Conservation (phyloP, 64 coral and sea anemone species). For the Porites lutea region DNA sequence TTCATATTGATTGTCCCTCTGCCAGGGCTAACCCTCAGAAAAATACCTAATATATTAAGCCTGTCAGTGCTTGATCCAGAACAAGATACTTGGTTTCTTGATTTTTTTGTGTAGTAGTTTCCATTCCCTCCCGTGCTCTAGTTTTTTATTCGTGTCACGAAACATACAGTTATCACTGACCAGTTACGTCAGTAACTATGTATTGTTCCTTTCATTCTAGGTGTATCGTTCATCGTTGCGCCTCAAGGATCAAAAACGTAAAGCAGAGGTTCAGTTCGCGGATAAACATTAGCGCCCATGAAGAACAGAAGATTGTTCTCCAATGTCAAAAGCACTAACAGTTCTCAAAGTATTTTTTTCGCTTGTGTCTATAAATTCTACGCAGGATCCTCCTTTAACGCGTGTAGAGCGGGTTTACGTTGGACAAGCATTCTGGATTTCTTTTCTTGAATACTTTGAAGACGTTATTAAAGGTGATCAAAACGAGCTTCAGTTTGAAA, state of each 20-base stretch:
- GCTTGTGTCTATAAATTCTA: constrained; percentile 73
- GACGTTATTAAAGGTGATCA: constrained; percentile 46
- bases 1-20: too few species aligned
- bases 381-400: constrained; percentile 16
- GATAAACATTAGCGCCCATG: constrained; percentile 11
- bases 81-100: too few species aligned
- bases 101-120: too few species aligned
- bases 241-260: neutral
- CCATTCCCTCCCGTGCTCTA: too few species aligned
- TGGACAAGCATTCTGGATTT: constrained; percentile 58
- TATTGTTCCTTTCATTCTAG: neutral
- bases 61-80: too few species aligned
- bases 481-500: constrained; percentile 35
- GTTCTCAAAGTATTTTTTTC: constrained; percentile 95
- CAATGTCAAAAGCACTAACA: constrained; percentile 94
- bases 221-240: neutral
- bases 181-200: neutral
- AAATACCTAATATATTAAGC: too few species aligned
- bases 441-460: constrained; percentile 35
- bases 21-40: too few species aligned
- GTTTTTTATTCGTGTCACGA: too few species aligned
- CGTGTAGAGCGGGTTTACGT: neutral
- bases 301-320: constrained; percentile 59
- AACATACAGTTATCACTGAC: too few species aligned
- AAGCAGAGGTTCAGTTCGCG: neutral